These are phyloP conservation scores for Amblyornis subalaris DNA, from an alignment of 2,113 vertebrate species.

Conservation along the genomic window DNA sequence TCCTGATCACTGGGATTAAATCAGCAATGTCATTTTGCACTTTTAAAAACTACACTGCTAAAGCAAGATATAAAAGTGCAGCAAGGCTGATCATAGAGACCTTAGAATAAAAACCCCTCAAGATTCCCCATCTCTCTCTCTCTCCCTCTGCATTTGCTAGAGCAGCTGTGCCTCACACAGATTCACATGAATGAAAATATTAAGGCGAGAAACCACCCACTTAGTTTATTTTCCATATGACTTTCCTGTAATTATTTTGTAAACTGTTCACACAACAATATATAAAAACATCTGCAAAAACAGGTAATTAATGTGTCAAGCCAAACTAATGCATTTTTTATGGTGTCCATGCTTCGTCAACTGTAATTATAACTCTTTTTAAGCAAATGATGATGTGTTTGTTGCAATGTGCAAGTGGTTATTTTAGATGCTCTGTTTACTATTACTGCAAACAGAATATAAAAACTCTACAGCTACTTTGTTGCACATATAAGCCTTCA, in stretches of 20 bases:
- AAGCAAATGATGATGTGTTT: conserved; percentile 91
- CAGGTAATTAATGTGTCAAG: conserved; percentile 94
- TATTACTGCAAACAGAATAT: conserved; percentile 79
- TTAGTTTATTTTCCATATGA: conserved; percentile 93
- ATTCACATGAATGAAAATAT: conserved; percentile 91
- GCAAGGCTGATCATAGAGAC: conserved; percentile 62
- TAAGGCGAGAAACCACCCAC: conserved; percentile 86
- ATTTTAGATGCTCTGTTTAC: conserved; percentile 86
- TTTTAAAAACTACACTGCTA: conserved; percentile 55
- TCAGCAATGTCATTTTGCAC: conserved; percentile 58
- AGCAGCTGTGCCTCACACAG: conserved; percentile 84
- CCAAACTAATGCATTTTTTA: conserved; percentile 93
- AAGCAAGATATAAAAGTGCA: conserved; percentile 65
- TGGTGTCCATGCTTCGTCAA: conserved; percentile 87
- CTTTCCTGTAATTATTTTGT: conserved; percentile 91
- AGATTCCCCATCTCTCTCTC: conserved; percentile 64
- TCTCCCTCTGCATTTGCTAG: conserved; percentile 71
- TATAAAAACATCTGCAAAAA: conserved; percentile 95
- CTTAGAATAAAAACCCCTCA: conserved; percentile 74
- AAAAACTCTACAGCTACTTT: conserved; percentile 73
- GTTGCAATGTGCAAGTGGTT: conserved; percentile 85
- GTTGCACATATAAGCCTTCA: conserved; percentile 50
- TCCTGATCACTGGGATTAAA: conserved; percentile 58
- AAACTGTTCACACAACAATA: conserved; percentile 94
- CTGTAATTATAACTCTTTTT: conserved; percentile 94